Evolutionary conservation across 2,888 invertebrate genomes (phyloP), one percentile per base, ranked within the genome.

Genomic region (Aromia moschata): DNA sequence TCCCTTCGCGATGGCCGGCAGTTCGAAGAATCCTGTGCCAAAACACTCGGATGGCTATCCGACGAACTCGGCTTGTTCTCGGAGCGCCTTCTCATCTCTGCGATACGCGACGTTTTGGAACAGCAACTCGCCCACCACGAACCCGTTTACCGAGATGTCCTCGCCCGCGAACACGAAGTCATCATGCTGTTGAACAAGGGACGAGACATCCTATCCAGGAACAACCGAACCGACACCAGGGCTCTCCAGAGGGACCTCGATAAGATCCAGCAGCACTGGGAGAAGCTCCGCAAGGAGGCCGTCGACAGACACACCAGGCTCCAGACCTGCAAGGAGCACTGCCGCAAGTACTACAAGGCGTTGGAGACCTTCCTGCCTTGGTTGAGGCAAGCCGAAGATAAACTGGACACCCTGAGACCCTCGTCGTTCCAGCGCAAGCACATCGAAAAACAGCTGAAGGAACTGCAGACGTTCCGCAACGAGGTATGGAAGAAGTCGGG

Each of bases 161-260:
- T 94, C 82, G 88, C 91, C 64, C 87, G 93, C 62, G 96, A 96
- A 74, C 95, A 96, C 74, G 96, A 97, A 81, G 90, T 96, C 0
- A 94, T 96, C 67, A 95, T 96, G 90, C 83, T 97, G 11, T 80
- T 97, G 20, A 96, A 96, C 76, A 96, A 95, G 81, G 96, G 96
- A 70, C 85, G 89, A 64, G 91, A 91, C 71, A 83, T 91, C 63
- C 75, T 88, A 4, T 80, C 77, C 58, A 70, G 80, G 65, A 75
- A 76, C 70, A 71, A 76, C 68, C 75, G 80, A 73, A 75, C 74
- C 25, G 87, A 88, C 67, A 84, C 84, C 67, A 85, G 89, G 58
- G 84, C 86, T 20, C 82, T 91, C 0, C 89, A 90, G 73, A 84
- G 89, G 45, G 95, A 95, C 74, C 81, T 98, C 52, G 96, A 96